These are phyloP conservation scores for Allygus modestus DNA, from an alignment of 2,888 invertebrate genomes.

Conservation along the genomic window DNA sequence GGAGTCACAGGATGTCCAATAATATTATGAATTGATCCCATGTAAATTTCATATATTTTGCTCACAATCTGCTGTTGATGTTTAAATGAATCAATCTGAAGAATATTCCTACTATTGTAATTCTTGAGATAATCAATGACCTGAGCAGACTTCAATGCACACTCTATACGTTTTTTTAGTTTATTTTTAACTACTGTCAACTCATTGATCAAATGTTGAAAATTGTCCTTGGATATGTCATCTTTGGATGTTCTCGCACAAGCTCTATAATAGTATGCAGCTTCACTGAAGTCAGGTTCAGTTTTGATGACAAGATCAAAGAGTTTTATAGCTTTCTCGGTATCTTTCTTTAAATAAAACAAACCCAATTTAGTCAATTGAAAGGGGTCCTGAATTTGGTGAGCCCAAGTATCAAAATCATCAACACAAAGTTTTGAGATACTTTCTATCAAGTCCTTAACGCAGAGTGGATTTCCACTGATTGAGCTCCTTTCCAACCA, in stretches of 20 bases:
- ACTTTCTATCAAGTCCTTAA: neutral
- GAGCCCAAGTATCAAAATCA: neutral
- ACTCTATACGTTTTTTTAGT: neutral
- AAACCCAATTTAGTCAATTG: conserved; percentile 34
- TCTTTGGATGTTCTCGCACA: conserved; percentile 65
- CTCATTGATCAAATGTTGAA: neutral
- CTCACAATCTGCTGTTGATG: conserved; percentile 67
- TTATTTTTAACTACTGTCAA: neutral
- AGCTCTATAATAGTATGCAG: conserved; percentile 71
- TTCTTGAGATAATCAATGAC: conserved; percentile 66
- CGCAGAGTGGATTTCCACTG: neutral
- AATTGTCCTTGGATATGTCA: conserved; percentile 16
- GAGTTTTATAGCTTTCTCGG: conserved; percentile 67
- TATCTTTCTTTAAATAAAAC: conserved; percentile 28
- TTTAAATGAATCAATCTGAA: conserved; percentile 69
- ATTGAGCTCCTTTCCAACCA: conserved; percentile 70
- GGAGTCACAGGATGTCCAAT: conserved; percentile 66
- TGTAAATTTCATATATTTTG: conserved; percentile 66
- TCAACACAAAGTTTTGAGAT: neutral
- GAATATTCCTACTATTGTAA: conserved; percentile 65
- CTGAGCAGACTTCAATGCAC: neutral
- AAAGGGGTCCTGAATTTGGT: conserved; percentile 4
- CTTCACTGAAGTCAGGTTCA: conserved; percentile 70
- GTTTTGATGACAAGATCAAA: conserved; percentile 70
- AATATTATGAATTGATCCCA: conserved; percentile 66